Conservation (phyloP, 2,797 vertebrate genomes). For the Heliangelus exortis region DNA sequence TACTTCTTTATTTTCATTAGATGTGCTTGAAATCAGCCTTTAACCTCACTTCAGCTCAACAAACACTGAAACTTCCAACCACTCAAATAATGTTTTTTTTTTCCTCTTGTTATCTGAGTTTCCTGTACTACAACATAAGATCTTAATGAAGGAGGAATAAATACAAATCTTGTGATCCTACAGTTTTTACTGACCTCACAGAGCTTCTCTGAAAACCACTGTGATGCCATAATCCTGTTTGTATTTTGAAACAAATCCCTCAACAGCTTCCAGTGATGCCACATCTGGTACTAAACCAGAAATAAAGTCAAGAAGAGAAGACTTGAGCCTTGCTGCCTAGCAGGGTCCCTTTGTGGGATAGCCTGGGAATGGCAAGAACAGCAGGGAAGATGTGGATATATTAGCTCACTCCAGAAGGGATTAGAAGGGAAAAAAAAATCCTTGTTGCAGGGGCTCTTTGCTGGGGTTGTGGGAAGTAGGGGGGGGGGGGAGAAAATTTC, state of each 20-base stretch:
- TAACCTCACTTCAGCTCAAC: background rate
- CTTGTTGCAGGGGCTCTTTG: background rate
- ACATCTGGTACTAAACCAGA: background rate
- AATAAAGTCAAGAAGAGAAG: background rate
- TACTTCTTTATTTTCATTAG: background rate
- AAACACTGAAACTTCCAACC: background rate
- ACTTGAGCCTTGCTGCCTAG: background rate
- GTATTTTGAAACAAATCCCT: background rate
- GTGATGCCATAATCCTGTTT: background rate
- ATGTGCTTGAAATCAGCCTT: background rate
- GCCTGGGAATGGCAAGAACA: background rate
- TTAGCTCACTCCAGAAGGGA: background rate
- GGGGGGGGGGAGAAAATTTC: background rate
- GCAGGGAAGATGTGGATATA: background rate
- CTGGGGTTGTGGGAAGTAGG: background rate
- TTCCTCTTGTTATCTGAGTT: background rate
- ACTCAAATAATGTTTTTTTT: background rate
- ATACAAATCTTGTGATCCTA: background rate
- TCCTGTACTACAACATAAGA: background rate
- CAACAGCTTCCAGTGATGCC: background rate
- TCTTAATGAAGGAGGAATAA: background rate
- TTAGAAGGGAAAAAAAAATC: background rate
- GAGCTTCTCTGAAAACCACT: background rate
- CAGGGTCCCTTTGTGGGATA: background rate
- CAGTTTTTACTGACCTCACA: background rate